Evolutionary conservation across 2,888 invertebrate genomes (phyloP), one percentile per base, ranked within the genome.

Genomic region (Sycophila texana): DNA sequence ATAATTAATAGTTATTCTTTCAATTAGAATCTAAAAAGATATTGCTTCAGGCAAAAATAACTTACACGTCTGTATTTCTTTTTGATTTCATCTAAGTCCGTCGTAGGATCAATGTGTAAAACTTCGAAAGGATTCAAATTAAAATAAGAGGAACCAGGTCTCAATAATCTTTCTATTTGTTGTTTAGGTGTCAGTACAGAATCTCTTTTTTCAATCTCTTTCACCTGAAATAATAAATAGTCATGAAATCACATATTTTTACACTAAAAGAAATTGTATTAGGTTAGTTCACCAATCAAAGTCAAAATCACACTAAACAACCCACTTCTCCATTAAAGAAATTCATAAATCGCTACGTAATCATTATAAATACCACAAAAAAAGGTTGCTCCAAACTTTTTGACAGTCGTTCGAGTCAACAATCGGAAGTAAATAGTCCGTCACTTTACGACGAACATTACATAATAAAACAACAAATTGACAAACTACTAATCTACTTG

Each of bases 141-240:
- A 91, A 99, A 97, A 92, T 99, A 99, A 14, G 99, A 98, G 0
- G 99, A 97, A 39, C 99, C 99, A 80, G 99, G 98, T 85, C 99
- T 93, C 77, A 98, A 93, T 81, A 99, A 93, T 86, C 99, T 93
- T 83, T 99, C 98, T 85, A 99, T 97, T 93, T 99, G 99, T 92
- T 99, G 98, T 90, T 95, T 95, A 30, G 99, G 96, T 60, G 99
- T 99, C 88, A 99, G 92, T 68, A 98, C 97, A 5, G 99, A 96
- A 92, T 99, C 99, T 85, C 98, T 93, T 91, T 98, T 97, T 92
- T 99, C 99, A 83, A 99, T 99, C 93, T 98, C 96, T 93, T 99
- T 99, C 74, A 99, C 98, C 98, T 99, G 89, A 66, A 92, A 89
- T 83, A 51, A 82, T 79, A 57, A 51, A 30, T 82, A 30, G 80